phyloP scores from a whole-genome alignment of 1,140 invertebrate genomes.

The Dreissena polymorpha region DNA sequence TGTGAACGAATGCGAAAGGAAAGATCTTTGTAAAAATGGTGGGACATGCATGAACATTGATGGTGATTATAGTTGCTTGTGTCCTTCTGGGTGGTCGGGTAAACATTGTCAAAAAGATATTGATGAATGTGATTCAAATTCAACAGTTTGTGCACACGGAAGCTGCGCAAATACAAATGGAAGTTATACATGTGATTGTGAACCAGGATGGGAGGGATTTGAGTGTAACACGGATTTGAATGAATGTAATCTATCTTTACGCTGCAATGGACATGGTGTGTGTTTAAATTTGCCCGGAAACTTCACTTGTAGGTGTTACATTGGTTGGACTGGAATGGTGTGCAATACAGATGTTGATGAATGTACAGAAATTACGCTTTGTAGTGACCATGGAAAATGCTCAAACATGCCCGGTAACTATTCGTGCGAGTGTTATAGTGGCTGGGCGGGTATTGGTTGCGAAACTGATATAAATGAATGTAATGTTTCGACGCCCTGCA shows the following conservation, averaged over 20 bases:
- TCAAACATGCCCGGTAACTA: not conserved
- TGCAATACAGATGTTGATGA: slow-evolving; percentile 21
- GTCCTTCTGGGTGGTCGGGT: not conserved
- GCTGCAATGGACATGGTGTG: not conserved
- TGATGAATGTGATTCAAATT: slow-evolving; percentile 2
- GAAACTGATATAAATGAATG: slow-evolving; percentile 13
- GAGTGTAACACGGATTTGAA: slow-evolving; percentile 49
- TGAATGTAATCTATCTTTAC: slow-evolving; percentile 33
- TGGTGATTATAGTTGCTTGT: slow-evolving; percentile 1
- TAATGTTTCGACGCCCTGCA: slow-evolving; percentile 31
- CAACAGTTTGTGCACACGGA: not conserved
- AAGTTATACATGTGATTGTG: slow-evolving; percentile 33
- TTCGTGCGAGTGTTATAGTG: not conserved
- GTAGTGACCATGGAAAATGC: slow-evolving; percentile 20
- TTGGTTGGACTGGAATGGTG: slow-evolving; percentile 7
- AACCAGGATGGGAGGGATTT: slow-evolving; percentile 37
- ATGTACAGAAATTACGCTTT: not conserved
- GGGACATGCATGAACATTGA: not conserved
- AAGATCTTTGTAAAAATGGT: slow-evolving; percentile 5
- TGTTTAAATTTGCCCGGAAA: slow-evolving; percentile 3
- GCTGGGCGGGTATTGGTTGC: slow-evolving; percentile 11
- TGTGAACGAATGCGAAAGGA: slow-evolving; percentile 47
- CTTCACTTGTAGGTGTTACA: slow-evolving; percentile 1
- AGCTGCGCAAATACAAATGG: slow-evolving; percentile 30
- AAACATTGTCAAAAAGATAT: slow-evolving; percentile 6